These are phyloP conservation scores for Sanderia malayensis DNA, from an alignment of 30 jellyfish, hydroid and myxozoan species.

Conservation along the genomic window DNA sequence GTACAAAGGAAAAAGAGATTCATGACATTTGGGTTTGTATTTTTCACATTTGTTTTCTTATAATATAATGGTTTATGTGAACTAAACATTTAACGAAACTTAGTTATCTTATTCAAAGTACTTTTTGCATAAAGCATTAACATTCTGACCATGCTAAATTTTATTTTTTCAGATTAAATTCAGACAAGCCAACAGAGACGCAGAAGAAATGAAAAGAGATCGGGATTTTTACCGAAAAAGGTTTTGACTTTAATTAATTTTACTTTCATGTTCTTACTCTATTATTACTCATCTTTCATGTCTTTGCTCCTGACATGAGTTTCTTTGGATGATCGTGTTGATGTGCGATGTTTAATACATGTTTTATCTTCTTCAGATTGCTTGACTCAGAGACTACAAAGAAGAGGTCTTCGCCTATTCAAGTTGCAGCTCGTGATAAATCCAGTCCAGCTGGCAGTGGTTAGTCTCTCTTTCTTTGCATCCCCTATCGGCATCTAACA, in stretches of 20 bases:
- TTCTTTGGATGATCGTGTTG: too few relatives aligned
- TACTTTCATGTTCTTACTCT: not conserved
- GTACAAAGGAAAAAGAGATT: slow-evolving; percentile 42
- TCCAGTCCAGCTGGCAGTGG: slow-evolving; percentile 76
- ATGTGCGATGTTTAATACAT: not conserved
- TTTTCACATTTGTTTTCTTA: too few relatives aligned
- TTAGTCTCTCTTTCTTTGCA: too few relatives aligned
- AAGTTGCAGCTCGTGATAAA: slow-evolving; percentile 13
- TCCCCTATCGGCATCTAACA: too few relatives aligned
- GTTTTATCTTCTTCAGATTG: slow-evolving; percentile 10
- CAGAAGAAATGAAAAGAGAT: slow-evolving; percentile 87
- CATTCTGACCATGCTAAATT: too few relatives aligned
- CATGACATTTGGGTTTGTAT: slow-evolving; percentile 63
- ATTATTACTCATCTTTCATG: too few relatives aligned
- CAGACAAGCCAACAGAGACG: slow-evolving; percentile 80
- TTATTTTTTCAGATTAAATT: slow-evolving; percentile 48
- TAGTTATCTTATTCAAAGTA: too few relatives aligned
- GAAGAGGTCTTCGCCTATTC: slow-evolving; percentile 39
- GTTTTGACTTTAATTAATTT: not conserved
- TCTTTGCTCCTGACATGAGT: too few relatives aligned
- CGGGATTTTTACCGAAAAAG: slow-evolving; percentile 82
- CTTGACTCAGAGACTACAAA: slow-evolving; percentile 54
- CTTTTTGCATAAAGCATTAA: too few relatives aligned
- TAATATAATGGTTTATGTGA: too few relatives aligned
- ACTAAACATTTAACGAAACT: too few relatives aligned